Evolutionary conservation across 2,888 invertebrate species (phyloP).

Genomic region (Uropetala carovei): DNA sequence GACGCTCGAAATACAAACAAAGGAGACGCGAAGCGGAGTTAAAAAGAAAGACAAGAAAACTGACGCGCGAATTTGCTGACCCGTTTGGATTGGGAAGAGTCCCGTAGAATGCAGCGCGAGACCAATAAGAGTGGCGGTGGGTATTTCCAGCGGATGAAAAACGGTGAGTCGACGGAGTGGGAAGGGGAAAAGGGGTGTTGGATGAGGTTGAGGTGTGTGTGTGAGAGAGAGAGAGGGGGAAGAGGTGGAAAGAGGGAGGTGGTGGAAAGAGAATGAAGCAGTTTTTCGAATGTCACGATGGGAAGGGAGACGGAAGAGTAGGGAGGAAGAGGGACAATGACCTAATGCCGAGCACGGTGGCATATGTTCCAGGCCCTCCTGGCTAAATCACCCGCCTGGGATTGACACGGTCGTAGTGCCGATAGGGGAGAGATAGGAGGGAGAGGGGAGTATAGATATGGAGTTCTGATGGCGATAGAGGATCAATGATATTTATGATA

Average conservation of each 20-base stretch:
- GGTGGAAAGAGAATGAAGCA: too few relatives aligned
- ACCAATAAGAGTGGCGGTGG: too few relatives aligned
- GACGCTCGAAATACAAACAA: background rate
- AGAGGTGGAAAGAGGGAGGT: too few relatives aligned
- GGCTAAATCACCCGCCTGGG: constrained; percentile 3
- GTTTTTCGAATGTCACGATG: too few relatives aligned
- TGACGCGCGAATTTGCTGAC: background rate
- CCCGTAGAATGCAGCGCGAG: background rate
- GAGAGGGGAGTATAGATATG: background rate
- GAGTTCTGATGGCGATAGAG: background rate
- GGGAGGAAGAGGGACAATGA: background rate
- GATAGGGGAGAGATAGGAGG: background rate
- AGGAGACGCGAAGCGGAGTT: background rate
- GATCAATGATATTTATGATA: too few relatives aligned
- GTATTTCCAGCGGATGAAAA: background rate
- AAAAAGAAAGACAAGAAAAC: background rate
- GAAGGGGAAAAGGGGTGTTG: too few relatives aligned
- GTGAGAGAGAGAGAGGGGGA: too few relatives aligned
- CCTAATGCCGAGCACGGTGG: background rate
- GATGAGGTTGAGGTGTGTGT: too few relatives aligned
- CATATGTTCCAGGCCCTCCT: background rate
- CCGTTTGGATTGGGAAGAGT: background rate
- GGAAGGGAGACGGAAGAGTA: too few relatives aligned
- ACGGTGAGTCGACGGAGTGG: background rate
- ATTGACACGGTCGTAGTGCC: background rate